A percentile compares a stretch with the other conserved stretches of the same genome.
phyloP scores from a whole-genome alignment of 2,113 vertebrate genomes.

The Mus spicilegus region DNA sequence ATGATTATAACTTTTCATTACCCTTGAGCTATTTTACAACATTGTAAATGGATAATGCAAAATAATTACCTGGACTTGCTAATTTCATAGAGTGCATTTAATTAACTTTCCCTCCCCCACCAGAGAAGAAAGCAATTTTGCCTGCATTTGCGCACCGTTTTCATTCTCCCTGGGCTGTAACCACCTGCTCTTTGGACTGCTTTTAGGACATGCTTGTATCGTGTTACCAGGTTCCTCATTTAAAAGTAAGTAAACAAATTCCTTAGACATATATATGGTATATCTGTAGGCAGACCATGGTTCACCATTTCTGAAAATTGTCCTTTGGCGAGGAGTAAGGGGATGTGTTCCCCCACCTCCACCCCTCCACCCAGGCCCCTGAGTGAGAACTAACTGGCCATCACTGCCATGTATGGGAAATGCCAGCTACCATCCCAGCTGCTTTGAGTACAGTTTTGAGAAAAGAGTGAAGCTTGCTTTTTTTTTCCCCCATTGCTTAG shows the following conservation, averaged over 20 bases:
- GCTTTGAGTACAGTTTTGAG: background rate
- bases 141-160: background rate
- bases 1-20: slow-evolving; percentile 3
- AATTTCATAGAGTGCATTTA: slow-evolving; percentile 37
- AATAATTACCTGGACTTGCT: slow-evolving; percentile 7
- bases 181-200: background rate
- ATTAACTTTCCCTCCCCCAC: background rate
- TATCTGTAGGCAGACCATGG: background rate
- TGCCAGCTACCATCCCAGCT: background rate
- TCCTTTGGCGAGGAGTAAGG: slow-evolving; percentile 1
- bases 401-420: background rate
- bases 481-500: background rate
- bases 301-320: slow-evolving; percentile 43
- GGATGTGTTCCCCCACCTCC: background rate
- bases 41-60: slow-evolving; percentile 1
- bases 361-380: background rate
- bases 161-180: background rate
- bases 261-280: background rate
- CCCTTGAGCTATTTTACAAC: slow-evolving; percentile 24
- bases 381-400: background rate
- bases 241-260: slow-evolving; percentile 24
- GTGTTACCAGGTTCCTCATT: background rate
- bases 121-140: background rate
- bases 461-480: background rate
- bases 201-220: background rate